Percentiles rank a stretch among this genome's conserved stretches.
Evolutionary conservation across 2,888 invertebrate genomes (phyloP).

Genomic region (Ichneumon xanthorius): DNA sequence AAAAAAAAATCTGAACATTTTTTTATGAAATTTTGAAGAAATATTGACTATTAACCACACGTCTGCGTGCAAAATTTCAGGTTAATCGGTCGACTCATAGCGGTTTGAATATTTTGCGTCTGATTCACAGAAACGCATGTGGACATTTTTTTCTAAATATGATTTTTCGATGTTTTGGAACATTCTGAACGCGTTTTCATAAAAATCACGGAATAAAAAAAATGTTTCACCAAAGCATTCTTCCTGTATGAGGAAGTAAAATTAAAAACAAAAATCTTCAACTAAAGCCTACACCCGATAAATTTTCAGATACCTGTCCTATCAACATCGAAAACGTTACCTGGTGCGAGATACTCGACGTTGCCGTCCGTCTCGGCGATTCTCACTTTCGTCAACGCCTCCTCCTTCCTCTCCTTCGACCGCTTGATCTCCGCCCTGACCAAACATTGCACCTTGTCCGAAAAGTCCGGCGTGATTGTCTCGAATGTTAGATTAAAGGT

Average conservation of each 20-base stretch:
- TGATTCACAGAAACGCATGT: too few relatives aligned
- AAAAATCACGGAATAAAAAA: background rate
- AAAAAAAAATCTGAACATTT: too few relatives aligned
- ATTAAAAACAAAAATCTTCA: background rate
- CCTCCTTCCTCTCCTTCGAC: constrained; percentile 80
- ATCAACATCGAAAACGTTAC: background rate
- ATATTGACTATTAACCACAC: too few relatives aligned
- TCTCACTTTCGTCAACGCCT: constrained; percentile 83
- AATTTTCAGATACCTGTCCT: constrained; percentile 2
- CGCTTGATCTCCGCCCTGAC: constrained; percentile 84
- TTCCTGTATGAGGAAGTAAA: too few relatives aligned
- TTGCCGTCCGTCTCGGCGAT: constrained; percentile 84
- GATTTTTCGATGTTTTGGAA: too few relatives aligned
- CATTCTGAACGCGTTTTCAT: too few relatives aligned
- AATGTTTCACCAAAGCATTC: background rate
- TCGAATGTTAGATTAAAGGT: constrained; percentile 78
- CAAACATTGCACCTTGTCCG: constrained; percentile 85
- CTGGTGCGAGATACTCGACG: constrained; percentile 86
- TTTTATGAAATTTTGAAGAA: too few relatives aligned
- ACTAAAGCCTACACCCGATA: background rate
- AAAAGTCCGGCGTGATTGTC: constrained; percentile 80
- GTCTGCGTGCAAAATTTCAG: too few relatives aligned
- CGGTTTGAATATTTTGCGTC: too few relatives aligned
- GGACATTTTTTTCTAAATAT: too few relatives aligned
- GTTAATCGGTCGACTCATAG: too few relatives aligned